These are phyloP conservation scores for Stegastes partitus DNA, from an alignment of 2,113 vertebrate genomes.

Conservation along the genomic window DNA sequence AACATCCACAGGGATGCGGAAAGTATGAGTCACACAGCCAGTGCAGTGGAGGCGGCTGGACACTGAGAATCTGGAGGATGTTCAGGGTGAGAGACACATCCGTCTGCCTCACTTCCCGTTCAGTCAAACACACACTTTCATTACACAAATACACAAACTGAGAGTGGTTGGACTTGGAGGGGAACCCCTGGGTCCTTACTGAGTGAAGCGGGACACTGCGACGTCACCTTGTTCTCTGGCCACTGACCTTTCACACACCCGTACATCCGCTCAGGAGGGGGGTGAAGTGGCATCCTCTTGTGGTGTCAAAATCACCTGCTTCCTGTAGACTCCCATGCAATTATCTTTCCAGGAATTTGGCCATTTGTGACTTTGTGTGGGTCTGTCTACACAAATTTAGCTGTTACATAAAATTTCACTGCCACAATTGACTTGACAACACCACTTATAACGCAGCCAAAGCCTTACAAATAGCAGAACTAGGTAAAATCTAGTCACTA, in stretches of 20 bases:
- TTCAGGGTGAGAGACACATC: slow-evolving; percentile 79
- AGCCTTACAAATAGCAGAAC: background rate
- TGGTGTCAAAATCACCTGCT: slow-evolving; percentile 62
- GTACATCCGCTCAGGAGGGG: slow-evolving; percentile 37
- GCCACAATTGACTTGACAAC: background rate
- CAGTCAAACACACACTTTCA: slow-evolving; percentile 50
- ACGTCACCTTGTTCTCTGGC: slow-evolving; percentile 48
- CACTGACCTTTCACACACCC: slow-evolving; percentile 61
- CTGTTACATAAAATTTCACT: slow-evolving; percentile 1
- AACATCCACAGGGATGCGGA: slow-evolving; percentile 79
- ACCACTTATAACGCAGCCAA: slow-evolving; percentile 7
- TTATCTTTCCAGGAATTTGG: slow-evolving; percentile 67
- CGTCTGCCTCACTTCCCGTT: slow-evolving; percentile 78
- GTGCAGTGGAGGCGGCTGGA: slow-evolving; percentile 63
- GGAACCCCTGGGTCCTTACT: slow-evolving; percentile 46
- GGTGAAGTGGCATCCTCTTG: slow-evolving; percentile 34
- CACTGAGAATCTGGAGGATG: slow-evolving; percentile 77
- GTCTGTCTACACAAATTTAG: slow-evolving; percentile 2
- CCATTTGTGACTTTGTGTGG: slow-evolving; percentile 25
- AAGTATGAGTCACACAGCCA: slow-evolving; percentile 78
- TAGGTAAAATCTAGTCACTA: background rate
- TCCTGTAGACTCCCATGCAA: slow-evolving; percentile 49
- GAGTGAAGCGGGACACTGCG: slow-evolving; percentile 22
- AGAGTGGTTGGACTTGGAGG: slow-evolving; percentile 17
- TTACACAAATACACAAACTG: slow-evolving; percentile 49